A percentile compares a stretch with the other conserved stretches of the same genome.
Conservation (phyloP, 2,113 vertebrate genomes). For the Mixornis gularis region DNA sequence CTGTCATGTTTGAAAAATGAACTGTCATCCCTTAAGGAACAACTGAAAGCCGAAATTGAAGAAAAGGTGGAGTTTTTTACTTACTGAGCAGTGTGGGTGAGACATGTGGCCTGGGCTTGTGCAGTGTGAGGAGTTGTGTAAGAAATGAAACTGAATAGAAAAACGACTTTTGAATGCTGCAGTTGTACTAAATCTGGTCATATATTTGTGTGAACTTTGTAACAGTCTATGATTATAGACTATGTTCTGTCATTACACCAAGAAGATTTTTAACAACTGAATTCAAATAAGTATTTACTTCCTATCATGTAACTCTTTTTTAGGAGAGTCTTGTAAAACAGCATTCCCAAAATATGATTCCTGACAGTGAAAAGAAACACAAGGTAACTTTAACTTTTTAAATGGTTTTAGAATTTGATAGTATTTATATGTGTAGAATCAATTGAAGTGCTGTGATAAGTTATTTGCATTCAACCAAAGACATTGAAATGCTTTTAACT, state of each 20-base stretch:
- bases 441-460: not conserved
- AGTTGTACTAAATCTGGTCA: not conserved
- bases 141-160: not conserved
- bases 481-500: not conserved
- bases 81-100: not conserved
- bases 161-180: not conserved
- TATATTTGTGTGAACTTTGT: not conserved
- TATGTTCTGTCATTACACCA: not conserved
- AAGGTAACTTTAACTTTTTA: slow-evolving; percentile 53
- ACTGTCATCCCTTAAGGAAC: slow-evolving; percentile 72
- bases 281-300: not conserved
- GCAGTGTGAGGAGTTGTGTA: not conserved
- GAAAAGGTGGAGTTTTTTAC: slow-evolving; percentile 75
- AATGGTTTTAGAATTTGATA: not conserved
- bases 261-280: not conserved
- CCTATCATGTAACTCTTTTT: not conserved
- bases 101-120: not conserved
- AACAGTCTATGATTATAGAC: not conserved
- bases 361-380: slow-evolving; percentile 62
- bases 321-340: slow-evolving; percentile 70
- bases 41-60: slow-evolving; percentile 73
- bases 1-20: slow-evolving; percentile 73
- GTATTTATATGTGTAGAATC: not conserved
- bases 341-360: not conserved
- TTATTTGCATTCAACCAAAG: not conserved